A percentile compares a stretch with the other conserved stretches of the same genome.
Evolutionary conservation across 1,140 invertebrate species (phyloP).

Genomic region (Antheraea mylitta): DNA sequence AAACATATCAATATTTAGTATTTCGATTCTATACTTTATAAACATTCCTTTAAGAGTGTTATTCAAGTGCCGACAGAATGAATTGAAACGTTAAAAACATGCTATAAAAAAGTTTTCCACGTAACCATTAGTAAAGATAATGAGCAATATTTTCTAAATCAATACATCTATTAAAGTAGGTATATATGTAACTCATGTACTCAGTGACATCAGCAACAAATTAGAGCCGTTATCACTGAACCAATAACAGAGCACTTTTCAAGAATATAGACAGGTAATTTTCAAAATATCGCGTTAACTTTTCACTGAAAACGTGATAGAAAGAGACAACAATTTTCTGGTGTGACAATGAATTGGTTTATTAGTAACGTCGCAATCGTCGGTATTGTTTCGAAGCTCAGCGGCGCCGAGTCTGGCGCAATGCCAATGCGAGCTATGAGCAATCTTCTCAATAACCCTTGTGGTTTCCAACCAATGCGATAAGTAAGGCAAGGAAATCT

Average conservation of each 20-base stretch:
- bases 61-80: too few species aligned
- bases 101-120: too few species aligned
- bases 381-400: slow-evolving; percentile 25
- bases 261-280: background rate
- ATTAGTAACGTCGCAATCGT: background rate
- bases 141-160: too few species aligned
- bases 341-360: background rate
- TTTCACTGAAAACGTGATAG: background rate
- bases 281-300: background rate
- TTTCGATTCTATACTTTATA: too few species aligned
- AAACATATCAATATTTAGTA: too few species aligned
- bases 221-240: too few species aligned
- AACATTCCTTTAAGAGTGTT: too few species aligned
- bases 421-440: slow-evolving; percentile 61
- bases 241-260: too few species aligned
- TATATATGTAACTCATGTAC: too few species aligned
- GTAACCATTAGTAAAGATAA: too few species aligned
- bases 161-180: too few species aligned
- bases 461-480: slow-evolving; percentile 36
- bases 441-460: slow-evolving; percentile 62
- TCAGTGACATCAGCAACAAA: background rate
- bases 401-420: slow-evolving; percentile 28
- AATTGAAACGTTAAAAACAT: too few species aligned
- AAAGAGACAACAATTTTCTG: background rate
- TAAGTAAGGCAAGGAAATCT: slow-evolving; percentile 9